Conservation (phyloP, 2,888 invertebrate genomes). For the Spicauda simplicius region DNA sequence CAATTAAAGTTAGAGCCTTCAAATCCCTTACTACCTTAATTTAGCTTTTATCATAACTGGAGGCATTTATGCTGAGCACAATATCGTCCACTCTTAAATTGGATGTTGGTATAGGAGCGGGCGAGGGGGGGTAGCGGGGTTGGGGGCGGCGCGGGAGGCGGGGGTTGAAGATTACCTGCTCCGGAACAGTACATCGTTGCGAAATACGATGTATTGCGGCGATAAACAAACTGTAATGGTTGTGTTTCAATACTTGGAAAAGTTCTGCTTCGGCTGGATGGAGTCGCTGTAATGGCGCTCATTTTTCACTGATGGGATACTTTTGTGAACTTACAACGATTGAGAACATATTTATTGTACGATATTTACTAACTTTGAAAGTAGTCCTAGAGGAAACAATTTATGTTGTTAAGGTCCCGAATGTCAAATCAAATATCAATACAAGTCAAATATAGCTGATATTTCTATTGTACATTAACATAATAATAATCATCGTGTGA, state of each 20-base stretch:
- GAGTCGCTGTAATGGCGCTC: slow-evolving; percentile 2
- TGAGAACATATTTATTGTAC: too few relatives aligned
- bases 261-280: slow-evolving; percentile 3
- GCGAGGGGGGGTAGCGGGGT: background rate
- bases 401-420: too few relatives aligned
- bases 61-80: background rate
- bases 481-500: too few relatives aligned
- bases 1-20: background rate
- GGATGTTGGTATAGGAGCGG: slow-evolving; percentile 4
- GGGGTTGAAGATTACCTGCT: slow-evolving; percentile 14
- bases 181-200: slow-evolving; percentile 12
- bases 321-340: background rate
- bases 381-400: too few relatives aligned
- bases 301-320: slow-evolving; percentile 4
- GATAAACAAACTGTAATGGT: slow-evolving; percentile 29
- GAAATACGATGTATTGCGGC: slow-evolving; percentile 28
- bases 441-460: too few relatives aligned
- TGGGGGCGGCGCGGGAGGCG: background rate
- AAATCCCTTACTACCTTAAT: background rate
- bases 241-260: slow-evolving; percentile 18
- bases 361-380: too few relatives aligned
- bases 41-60: background rate
- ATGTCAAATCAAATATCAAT: too few relatives aligned
- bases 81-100: slow-evolving; percentile 10
- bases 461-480: too few relatives aligned